Evolutionary conservation across 2,797 vertebrate genomes (phyloP), one percentile per base, ranked within the genome.

Genomic region (Naso thynnoides): DNA sequence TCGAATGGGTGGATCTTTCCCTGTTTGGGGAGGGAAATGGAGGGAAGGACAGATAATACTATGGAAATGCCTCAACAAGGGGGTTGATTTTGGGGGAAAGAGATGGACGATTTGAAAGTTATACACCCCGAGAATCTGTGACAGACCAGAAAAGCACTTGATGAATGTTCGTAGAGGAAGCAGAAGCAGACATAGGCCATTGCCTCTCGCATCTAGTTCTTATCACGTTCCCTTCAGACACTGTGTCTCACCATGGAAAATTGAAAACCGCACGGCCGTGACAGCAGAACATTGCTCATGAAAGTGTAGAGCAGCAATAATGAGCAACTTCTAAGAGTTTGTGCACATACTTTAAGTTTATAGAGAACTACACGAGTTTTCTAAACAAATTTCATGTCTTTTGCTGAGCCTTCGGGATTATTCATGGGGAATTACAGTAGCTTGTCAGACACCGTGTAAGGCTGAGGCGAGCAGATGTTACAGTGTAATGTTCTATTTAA

Each of bases 401-500:
- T n/a, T 0, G 63, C 76, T 24, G 88, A 87, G 72, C 82, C 75
- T 57, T 60, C 42, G 5, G 84, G 85, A 89, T 87, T 88, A 81
- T 86, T 87, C 79, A 63, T 50, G 56, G 87, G 56, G 88, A 84
- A 78, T 91, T 83, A 86, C 29, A 49, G 72, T 63, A 48, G 78
- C 81, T 89, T 76, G 88, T 85, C 83, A 64, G 67, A 45, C 77
- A 29, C 63, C 16, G 50, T 80, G 82, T 82, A 60, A 82, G 85
- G 86, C 83, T 61, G 38, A 61, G 71, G 71, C 33, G 56, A 82
- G 88, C 89, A 89, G 85, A 90, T 88, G 87, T 81, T 71, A 64
- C 69, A 70, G 58, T 69, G 81, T 81, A 76, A 82, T 80, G 76
- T 84, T 89, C 81, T 72, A 61, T 83, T 86, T 81, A 70, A 85